Evolutionary conservation across 2,113 vertebrate genomes (phyloP).

Genomic region (Pleuronectes platessa): DNA sequence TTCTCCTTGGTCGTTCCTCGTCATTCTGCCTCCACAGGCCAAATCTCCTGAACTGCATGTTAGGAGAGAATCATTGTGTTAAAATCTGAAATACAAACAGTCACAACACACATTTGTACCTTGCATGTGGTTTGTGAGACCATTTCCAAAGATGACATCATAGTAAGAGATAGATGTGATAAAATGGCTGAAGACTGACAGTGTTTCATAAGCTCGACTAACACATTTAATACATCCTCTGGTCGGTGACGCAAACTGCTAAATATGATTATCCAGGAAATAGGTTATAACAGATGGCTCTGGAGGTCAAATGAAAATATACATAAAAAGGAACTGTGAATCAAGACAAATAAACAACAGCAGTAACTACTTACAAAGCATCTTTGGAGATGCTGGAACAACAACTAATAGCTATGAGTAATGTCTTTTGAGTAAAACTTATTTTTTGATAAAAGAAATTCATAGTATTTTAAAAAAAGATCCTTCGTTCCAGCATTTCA

Average conservation of each 20-base stretch:
- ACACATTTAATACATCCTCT: not conserved
- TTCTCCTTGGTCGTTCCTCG: conserved; percentile 75
- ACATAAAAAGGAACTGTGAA: not conserved
- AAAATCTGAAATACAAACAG: not conserved
- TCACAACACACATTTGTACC: no score
- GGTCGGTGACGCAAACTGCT: conserved; percentile 4
- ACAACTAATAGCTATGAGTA: not conserved
- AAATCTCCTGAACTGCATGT: conserved; percentile 55
- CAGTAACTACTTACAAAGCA: not conserved
- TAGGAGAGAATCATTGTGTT: not conserved
- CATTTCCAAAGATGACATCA: not conserved
- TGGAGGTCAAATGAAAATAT: not conserved
- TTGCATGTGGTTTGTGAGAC: no score
- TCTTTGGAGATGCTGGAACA: not conserved
- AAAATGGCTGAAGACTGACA: not conserved
- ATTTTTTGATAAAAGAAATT: not conserved
- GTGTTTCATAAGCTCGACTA: not conserved
- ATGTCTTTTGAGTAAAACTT: no score
- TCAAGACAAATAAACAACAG: not conserved
- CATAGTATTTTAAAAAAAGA: not conserved
- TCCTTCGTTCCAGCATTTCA: no score
- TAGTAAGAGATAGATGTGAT: not conserved
- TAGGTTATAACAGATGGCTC: conserved; percentile 1
- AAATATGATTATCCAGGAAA: not conserved
- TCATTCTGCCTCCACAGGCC: conserved; percentile 78